Evolutionary conservation across 1,140 invertebrate genomes (phyloP).

Genomic region (Drosophila melanica): DNA sequence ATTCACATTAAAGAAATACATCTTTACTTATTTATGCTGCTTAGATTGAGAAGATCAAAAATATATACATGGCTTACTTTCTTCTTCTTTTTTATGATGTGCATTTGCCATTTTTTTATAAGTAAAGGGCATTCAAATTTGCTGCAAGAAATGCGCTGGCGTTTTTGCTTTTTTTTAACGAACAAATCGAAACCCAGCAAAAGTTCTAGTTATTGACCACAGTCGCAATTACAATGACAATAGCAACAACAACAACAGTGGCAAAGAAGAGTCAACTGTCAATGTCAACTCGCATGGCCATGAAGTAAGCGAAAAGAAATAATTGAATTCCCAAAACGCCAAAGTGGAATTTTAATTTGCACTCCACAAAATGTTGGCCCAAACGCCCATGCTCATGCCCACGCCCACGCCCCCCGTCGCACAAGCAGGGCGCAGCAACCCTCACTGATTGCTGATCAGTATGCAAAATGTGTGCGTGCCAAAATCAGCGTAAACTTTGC

Average conservation of each 20-base stretch:
- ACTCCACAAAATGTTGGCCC: conserved; percentile 24
- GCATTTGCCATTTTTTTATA: not conserved
- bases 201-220: conserved; percentile 65
- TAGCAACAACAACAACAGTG: conserved; percentile 7
- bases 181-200: conserved; percentile 16
- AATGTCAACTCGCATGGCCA: conserved; percentile 67
- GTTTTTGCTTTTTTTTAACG: not conserved
- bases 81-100: not conserved
- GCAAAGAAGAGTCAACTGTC: conserved; percentile 57
- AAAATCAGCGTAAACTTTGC: conserved; percentile 74
- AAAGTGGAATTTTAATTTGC: conserved; percentile 82
- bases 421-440: conserved; percentile 1
- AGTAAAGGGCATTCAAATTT: conserved; percentile 1
- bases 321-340: conserved; percentile 82
- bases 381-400: not conserved
- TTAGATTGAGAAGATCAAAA: too few relatives aligned
- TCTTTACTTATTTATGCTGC: too few relatives aligned
- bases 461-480: conserved; percentile 81
- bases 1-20: too few relatives aligned
- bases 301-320: conserved; percentile 62
- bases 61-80: too few relatives aligned
- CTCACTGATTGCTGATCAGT: conserved; percentile 78
- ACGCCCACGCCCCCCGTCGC: not conserved
- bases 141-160: conserved; percentile 44
- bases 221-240: conserved; percentile 17